Conservation (phyloP, 2,888 invertebrate species). For the Margaritifera margaritifera region DNA sequence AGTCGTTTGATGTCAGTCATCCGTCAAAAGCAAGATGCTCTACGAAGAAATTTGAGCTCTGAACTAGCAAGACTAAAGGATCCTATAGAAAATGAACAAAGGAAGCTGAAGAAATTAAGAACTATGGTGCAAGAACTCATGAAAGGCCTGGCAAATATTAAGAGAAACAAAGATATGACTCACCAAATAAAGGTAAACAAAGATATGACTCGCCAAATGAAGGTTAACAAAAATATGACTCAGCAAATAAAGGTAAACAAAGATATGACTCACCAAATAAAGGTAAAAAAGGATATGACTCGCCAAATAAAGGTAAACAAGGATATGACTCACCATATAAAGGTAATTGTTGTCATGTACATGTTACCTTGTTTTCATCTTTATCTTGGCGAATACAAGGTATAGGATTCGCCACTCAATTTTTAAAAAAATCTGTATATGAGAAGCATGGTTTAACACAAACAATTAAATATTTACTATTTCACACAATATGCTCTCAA, state of each 20-base stretch:
- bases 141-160: slow-evolving; percentile 37
- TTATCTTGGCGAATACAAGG: neutral
- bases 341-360: too few species aligned
- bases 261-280: slow-evolving; percentile 34
- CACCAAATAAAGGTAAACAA: slow-evolving; percentile 35
- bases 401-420: too few species aligned
- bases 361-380: neutral
- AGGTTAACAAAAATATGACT: slow-evolving; percentile 29
- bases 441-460: too few species aligned
- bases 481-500: too few species aligned
- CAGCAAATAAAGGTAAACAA: slow-evolving; percentile 35
- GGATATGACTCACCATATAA: too few species aligned
- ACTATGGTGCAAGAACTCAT: slow-evolving; percentile 34
- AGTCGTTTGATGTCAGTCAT: slow-evolving; percentile 27
- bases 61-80: slow-evolving; percentile 25
- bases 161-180: slow-evolving; percentile 32
- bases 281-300: slow-evolving; percentile 19
- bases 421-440: neutral
- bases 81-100: slow-evolving; percentile 37
- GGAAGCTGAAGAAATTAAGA: slow-evolving; percentile 29
- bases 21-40: slow-evolving; percentile 31
- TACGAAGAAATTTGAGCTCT: slow-evolving; percentile 23
- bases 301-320: slow-evolving; percentile 29
- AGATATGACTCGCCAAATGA: too few species aligned
- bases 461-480: too few species aligned